Percentiles rank a stretch among this genome's conserved stretches.
phyloP scores from a whole-genome alignment of 1,140 invertebrate genomes.

The Mycetomoellerius zeteki region DNA sequence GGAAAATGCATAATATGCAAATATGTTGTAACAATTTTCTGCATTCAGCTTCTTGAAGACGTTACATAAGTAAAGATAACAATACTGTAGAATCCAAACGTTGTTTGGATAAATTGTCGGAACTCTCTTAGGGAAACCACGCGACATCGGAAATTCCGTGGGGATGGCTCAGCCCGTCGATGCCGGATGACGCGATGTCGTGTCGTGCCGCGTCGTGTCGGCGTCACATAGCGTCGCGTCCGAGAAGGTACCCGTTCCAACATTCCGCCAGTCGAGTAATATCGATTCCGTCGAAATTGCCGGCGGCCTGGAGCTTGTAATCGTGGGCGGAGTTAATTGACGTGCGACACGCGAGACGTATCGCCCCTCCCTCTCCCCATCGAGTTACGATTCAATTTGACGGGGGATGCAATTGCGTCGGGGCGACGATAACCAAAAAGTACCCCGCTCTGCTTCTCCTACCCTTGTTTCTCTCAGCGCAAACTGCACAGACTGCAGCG shows the following conservation, averaged over 20 bases:
- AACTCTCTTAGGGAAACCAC: neutral
- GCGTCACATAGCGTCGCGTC: conserved; percentile 39
- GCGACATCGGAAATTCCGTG: conserved; percentile 26
- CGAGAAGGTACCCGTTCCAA: conserved; percentile 45
- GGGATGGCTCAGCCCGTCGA: conserved; percentile 38
- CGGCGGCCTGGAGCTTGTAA: conserved; percentile 57
- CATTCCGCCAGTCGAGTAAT: conserved; percentile 63
- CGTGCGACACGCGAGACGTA: conserved; percentile 62
- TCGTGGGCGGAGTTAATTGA: conserved; percentile 65
- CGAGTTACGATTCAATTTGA: conserved; percentile 65
- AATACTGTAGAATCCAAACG: neutral
- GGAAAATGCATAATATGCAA: neutral
- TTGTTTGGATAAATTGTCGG: conserved; percentile 39
- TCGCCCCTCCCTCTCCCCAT: conserved; percentile 21
- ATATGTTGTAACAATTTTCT: neutral
- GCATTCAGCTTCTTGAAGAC: neutral
- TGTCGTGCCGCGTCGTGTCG: conserved; percentile 40
- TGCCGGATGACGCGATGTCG: conserved; percentile 53
- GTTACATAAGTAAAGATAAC: neutral
- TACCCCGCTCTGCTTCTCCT: neutral
- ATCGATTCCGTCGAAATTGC: conserved; percentile 62
- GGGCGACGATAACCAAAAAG: conserved; percentile 59
- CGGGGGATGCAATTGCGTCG: conserved; percentile 57
- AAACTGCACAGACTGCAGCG: conserved; percentile 37
- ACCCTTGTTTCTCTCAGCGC: neutral